These are phyloP conservation scores for Himantopus leucocephalus DNA, from an alignment of 2,113 vertebrate genomes.

Conservation along the genomic window DNA sequence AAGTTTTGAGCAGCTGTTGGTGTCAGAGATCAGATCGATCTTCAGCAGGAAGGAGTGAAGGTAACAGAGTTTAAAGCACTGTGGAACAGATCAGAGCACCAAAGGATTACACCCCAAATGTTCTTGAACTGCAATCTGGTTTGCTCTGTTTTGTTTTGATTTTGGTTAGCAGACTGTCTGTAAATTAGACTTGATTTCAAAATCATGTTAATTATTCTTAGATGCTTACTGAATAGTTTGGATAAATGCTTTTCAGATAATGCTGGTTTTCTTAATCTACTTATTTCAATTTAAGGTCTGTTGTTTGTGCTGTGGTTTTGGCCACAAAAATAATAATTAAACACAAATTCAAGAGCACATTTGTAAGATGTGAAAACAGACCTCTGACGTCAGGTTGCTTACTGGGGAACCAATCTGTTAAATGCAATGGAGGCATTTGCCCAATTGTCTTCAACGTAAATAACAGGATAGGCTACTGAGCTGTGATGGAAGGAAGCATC, in stretches of 20 bases:
- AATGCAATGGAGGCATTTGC: not conserved
- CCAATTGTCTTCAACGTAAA: not conserved
- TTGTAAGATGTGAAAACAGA: not conserved
- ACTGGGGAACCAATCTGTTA: not conserved
- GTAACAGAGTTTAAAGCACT: not conserved
- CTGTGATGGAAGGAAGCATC: not conserved
- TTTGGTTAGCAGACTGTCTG: not conserved
- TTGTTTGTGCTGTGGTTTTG: not conserved
- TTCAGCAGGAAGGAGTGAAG: not conserved
- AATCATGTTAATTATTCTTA: not conserved
- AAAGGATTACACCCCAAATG: not conserved
- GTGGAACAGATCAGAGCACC: not conserved
- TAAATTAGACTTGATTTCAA: not conserved
- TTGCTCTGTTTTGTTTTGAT: not conserved
- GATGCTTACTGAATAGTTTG: not conserved
- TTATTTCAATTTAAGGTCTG: not conserved
- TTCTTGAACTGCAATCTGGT: not conserved
- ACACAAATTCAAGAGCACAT: not conserved
- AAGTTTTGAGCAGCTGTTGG: conserved; percentile 5
- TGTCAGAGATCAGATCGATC: not conserved
- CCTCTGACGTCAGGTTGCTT: not conserved
- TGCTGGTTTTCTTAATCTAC: not conserved
- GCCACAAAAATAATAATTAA: not conserved
- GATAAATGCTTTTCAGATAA: not conserved
- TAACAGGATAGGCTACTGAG: not conserved